A percentile compares a stretch with the other conserved stretches of the same genome.
Evolutionary conservation across 2,888 invertebrate species (phyloP).

Genomic region (Eupithecia dodoneata): DNA sequence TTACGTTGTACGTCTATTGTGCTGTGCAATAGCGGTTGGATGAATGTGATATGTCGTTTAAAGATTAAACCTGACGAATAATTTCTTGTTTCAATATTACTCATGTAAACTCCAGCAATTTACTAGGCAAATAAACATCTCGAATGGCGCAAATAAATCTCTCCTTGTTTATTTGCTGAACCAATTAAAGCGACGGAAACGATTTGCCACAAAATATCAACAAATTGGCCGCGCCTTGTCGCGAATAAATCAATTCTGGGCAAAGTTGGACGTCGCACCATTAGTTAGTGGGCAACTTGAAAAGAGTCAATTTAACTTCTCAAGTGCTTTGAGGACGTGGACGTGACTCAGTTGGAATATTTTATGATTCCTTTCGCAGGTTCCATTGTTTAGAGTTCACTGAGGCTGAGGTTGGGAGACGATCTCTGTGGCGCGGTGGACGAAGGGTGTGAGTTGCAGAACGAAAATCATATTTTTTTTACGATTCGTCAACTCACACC

Average conservation of each 20-base stretch:
- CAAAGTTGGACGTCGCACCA: slow-evolving; percentile 32
- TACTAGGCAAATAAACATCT: slow-evolving; percentile 13
- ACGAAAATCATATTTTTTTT: too few species aligned
- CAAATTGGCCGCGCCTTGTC: slow-evolving; percentile 39
- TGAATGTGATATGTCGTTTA: background rate
- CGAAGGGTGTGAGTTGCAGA: too few species aligned
- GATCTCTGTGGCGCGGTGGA: too few species aligned
- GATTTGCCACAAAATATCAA: slow-evolving; percentile 28
- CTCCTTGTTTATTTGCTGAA: slow-evolving; percentile 19
- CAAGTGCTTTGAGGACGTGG: slow-evolving; percentile 26
- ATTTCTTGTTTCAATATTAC: background rate
- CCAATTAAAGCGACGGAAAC: slow-evolving; percentile 13
- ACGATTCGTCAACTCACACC: too few species aligned
- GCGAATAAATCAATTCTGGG: slow-evolving; percentile 39
- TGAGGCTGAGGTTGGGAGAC: background rate
- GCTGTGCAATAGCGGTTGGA: background rate
- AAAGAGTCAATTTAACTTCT: slow-evolving; percentile 45
- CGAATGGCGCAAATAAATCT: slow-evolving; percentile 8
- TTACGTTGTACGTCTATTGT: background rate
- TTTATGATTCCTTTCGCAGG: slow-evolving; percentile 12
- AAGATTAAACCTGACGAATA: background rate
- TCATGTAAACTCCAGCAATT: slow-evolving; percentile 2
- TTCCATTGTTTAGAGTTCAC: background rate
- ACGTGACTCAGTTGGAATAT: slow-evolving; percentile 27
- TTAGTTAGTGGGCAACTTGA: slow-evolving; percentile 41